These are phyloP conservation scores for Acrossocheilus fasciatus DNA, from an alignment of 2,797 vertebrate species.

Conservation along the genomic window DNA sequence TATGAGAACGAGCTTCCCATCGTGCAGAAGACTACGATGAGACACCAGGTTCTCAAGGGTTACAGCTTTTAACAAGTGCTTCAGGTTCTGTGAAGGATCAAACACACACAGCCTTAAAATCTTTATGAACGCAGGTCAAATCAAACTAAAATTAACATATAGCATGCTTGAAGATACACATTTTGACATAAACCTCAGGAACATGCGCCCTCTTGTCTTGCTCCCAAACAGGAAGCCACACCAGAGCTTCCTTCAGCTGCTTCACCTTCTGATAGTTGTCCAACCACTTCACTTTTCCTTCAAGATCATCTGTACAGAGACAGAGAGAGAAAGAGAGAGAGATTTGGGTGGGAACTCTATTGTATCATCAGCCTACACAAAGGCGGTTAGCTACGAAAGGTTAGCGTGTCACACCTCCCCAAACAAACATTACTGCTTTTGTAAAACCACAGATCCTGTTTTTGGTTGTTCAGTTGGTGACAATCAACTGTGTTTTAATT, in stretches of 20 bases:
- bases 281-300: slow-evolving; percentile 95
- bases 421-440: slow-evolving; percentile 46
- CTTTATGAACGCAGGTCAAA: neutral
- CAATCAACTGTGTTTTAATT: slow-evolving; percentile 8
- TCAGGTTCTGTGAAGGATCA: slow-evolving; percentile 79
- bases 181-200: slow-evolving; percentile 82
- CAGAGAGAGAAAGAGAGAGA: slow-evolving; percentile 48
- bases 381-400: neutral
- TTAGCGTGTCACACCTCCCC: slow-evolving; percentile 42
- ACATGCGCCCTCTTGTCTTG: slow-evolving; percentile 88
- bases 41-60: slow-evolving; percentile 87
- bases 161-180: neutral
- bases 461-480: slow-evolving; percentile 26
- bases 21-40: slow-evolving; percentile 84
- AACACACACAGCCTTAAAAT: neutral
- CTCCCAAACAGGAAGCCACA: slow-evolving; percentile 92
- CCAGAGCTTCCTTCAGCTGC: slow-evolving; percentile 87
- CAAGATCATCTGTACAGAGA: slow-evolving; percentile 85
- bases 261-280: slow-evolving; percentile 93
- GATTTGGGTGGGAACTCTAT: slow-evolving; percentile 23
- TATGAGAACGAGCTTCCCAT: slow-evolving; percentile 85
- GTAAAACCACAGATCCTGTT: slow-evolving; percentile 40
- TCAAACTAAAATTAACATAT: neutral
- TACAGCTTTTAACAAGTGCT: slow-evolving; percentile 86
- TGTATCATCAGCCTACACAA: slow-evolving; percentile 35